Evolutionary conservation across 1,140 invertebrate genomes (phyloP), one percentile per base, ranked within the genome.

Genomic region (Drosophila pallidifrons): DNA sequence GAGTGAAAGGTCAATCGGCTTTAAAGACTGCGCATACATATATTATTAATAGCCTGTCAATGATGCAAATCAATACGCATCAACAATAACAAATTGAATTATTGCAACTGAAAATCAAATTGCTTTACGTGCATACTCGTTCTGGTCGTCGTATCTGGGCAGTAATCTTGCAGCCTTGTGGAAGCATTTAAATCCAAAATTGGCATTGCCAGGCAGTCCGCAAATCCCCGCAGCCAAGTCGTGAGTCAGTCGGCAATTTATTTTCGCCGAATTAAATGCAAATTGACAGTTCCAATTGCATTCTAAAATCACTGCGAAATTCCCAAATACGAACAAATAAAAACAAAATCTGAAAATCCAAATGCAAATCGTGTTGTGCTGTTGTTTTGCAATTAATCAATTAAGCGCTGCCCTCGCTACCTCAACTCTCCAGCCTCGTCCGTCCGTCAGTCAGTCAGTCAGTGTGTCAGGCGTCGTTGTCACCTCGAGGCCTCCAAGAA

Each of bases 381-480:
- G 80, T 88, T 78, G 83, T 83, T 87, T 88, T 87, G 85, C 85
- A 89, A 89, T 89, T 89, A 89, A 89, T 89, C 85, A 89, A 89
- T 89, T 89, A 89, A 81, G 78, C 71, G 78, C 85, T 89, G 86
- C 25, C 52, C 52, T 47, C 46, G 16, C 46, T 47, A 8, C 46
- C 13, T 13, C 46, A 47, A 47, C 15, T 13, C 46, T 11, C 5
- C 49, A 75, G 57, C 46, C 59, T 55, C 76, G 70, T 74, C 66
- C 5, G 32, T 20, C 20, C 20, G 20, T 38, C 30, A 32, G 5
- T 32, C 30, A 32, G 30, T 32, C 30, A 32, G 83, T 88, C 83
- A 89, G 85, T 88, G 25, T 47, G 58, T 49, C 46, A 49, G 61
- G 57, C 80, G 58, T 69, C 74, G 66, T 73, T 77, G 82, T 82